Base-by-base conservation (phyloP, 1,140 invertebrate genomes). In the Drosophila sucinea region DNA sequence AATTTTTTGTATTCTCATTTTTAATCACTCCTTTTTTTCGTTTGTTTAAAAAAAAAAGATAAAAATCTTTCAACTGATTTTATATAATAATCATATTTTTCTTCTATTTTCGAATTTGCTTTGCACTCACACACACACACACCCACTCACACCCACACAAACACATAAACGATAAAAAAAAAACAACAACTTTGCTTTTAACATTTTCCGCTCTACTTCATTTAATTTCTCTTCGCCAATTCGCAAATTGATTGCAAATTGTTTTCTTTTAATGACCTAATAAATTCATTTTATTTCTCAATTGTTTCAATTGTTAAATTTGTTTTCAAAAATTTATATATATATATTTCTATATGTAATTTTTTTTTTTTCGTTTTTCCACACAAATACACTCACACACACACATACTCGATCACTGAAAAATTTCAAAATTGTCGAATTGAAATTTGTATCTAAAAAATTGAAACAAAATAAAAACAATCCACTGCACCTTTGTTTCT, bases 81-180 rank as follows among this genome's bases (percentile, higher is more conserved):
- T 54, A 51, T 51, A 71, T 40, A 73, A 78, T 47, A 69, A 66
- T 44, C 71, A 68, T 76, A 71, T 89, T 90, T 81, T 73, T 89
- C 85, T 89, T 86, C 83, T 86, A 82, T 77, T 85, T 86, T 71
- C 78, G 60, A 85, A 70, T 72, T 80, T 83, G 71, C 75, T 90
- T 89, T 89, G 77, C 78, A 74, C 85, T 84, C 40, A 70, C 58
- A 69, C 17, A 41, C 33, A 62, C n/a, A 23, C 5, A 58, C 27
- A n/a, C 33, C 60, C 30, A 68, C n/a, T 47, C 38, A 38, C 11
- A 61, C 41, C n/a, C 7, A 67, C 38, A 66, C 61, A 60, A 44
- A 56, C 40, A 77, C 38, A 56, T 41, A 25, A 75, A 63, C 40
- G 30, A 54, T 44, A 67, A 27, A 55, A 40, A 71, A 67, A 27